Conservation (phyloP, 2,113 vertebrate species). For the Tupaia tana region DNA sequence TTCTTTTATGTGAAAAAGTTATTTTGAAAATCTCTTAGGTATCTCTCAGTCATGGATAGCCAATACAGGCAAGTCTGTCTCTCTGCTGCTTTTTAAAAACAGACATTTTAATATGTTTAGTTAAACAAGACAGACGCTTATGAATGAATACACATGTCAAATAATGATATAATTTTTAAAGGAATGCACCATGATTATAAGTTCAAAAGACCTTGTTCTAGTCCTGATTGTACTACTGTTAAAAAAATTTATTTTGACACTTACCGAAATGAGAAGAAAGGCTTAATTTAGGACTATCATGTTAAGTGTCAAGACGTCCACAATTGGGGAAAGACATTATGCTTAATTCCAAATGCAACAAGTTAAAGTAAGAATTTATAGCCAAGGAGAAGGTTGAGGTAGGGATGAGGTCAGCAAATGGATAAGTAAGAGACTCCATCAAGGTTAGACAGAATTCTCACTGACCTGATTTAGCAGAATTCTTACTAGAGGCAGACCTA, state of each 20-base stretch:
- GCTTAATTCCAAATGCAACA: background rate
- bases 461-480: background rate
- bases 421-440: background rate
- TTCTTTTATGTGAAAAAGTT: background rate
- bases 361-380: background rate
- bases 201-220: background rate
- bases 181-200: background rate
- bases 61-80: background rate
- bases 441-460: background rate
- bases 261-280: background rate
- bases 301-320: background rate
- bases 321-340: background rate
- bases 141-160: background rate
- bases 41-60: background rate
- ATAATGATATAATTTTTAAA: background rate
- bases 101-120: background rate
- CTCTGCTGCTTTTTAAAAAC: background rate
- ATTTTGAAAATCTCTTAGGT: background rate
- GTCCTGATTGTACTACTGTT: background rate
- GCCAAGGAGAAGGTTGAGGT: background rate
- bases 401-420: fast-evolving
- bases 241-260: background rate
- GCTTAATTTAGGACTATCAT: background rate
- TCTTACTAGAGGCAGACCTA: background rate
- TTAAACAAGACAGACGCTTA: background rate